A percentile compares a stretch with the other conserved stretches of the same genome.
Conservation (phyloP, 2,797 vertebrate genomes). For the Gymnopithys bicolor region DNA sequence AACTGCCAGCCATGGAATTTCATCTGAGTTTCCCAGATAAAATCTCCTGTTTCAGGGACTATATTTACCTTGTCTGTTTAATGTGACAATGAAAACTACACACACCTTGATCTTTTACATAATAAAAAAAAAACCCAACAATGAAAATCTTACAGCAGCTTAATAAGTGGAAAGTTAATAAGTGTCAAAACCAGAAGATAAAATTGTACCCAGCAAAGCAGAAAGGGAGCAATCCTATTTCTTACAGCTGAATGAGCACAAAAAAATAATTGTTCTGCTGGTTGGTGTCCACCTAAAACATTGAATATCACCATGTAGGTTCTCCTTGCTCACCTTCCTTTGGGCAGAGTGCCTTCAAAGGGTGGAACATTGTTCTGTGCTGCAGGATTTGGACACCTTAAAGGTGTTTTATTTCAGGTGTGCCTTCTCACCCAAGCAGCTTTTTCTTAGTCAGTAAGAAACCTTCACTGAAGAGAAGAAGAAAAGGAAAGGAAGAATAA, state of each 20-base stretch:
- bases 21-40: slow-evolving; percentile 4
- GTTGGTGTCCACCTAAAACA: not conserved
- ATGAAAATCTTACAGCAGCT: not conserved
- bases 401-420: not conserved
- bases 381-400: not conserved
- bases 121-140: too few species aligned
- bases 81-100: slow-evolving; percentile 17
- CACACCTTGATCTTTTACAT: not conserved
- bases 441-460: not conserved
- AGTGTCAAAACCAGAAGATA: not conserved
- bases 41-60: slow-evolving; percentile 29
- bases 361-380: fast-evolving
- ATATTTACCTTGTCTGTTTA: slow-evolving; percentile 11
- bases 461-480: not conserved
- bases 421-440: not conserved
- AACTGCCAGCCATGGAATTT: not conserved
- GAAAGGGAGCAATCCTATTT: not conserved
- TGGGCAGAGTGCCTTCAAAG: not conserved
- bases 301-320: not conserved
- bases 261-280: not conserved
- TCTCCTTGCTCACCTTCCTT: not conserved
- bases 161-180: slow-evolving; percentile 20
- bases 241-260: not conserved
- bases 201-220: slow-evolving; percentile 11
- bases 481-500: not conserved